Percentiles rank a stretch among this genome's conserved stretches.
phyloP scores from a whole-genome alignment of 2,888 invertebrate species.

The Apodemia zela region DNA sequence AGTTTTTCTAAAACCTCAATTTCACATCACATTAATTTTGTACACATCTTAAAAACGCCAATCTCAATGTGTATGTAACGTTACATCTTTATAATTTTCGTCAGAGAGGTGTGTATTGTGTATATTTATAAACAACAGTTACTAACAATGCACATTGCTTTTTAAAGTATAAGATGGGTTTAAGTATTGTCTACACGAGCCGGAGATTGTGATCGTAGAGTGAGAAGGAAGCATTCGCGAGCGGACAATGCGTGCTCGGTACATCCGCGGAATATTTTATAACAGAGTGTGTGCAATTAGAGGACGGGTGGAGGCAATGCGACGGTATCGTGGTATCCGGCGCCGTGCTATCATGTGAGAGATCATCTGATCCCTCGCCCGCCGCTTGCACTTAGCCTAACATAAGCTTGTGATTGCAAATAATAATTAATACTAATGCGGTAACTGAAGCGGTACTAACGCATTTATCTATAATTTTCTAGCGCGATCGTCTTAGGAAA shows the following conservation, averaged over 20 bases:
- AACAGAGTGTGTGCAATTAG: slow-evolving; percentile 67
- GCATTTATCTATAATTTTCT: slow-evolving; percentile 16
- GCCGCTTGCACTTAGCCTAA: slow-evolving; percentile 32
- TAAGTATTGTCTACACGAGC: slow-evolving; percentile 33
- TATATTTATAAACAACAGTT: no score
- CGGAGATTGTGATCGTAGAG: slow-evolving; percentile 52
- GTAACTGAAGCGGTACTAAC: slow-evolving; percentile 19
- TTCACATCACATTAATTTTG: no score
- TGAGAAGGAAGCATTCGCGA: slow-evolving; percentile 55
- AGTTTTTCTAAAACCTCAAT: no score
- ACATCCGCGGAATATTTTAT: slow-evolving; percentile 54
- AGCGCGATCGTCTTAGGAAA: not conserved
- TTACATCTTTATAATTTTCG: not conserved
- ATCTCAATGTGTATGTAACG: not conserved
- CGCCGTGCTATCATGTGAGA: slow-evolving; percentile 68
- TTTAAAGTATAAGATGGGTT: not conserved
- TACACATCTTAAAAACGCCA: no score
- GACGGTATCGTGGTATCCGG: slow-evolving; percentile 60
- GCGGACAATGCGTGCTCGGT: slow-evolving; percentile 54
- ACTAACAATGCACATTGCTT: no score
- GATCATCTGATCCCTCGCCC: slow-evolving; percentile 44
- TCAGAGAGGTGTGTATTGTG: no score
- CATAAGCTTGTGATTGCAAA: slow-evolving; percentile 32
- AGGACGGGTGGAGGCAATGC: slow-evolving; percentile 47
- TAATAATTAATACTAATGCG: slow-evolving; percentile 33